Evolutionary conservation across 2,113 vertebrate genomes (phyloP), one percentile per base, ranked within the genome.

Genomic region (Miniopterus natalensis): DNA sequence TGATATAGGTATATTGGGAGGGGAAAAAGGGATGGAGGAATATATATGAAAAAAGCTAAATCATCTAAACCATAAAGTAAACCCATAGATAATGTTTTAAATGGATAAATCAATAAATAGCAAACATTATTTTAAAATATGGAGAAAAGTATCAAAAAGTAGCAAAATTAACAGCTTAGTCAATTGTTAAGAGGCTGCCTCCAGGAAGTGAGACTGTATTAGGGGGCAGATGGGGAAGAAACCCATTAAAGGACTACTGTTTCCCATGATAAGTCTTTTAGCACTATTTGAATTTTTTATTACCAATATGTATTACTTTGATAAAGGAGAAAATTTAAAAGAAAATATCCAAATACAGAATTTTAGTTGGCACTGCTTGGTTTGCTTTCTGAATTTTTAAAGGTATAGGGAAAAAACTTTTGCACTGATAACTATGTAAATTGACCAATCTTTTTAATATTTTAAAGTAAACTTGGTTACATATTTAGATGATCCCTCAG

Each of bases 271-370:
- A 84, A 88, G 18, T 8, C 65, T 88, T 70, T 83, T 63, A 80
- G 29, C 13, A 53, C 42, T 75, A 25, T 63, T 94, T 84, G 53
- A 65, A 88, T 90, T 88, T 57, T 94, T 77, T 89, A 75, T 59
- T 80, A 77, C 13, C 15, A 45, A 65, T 61, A 49, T 20, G 1
- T 20, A 51, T 88, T 47, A 74, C 31, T 92, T 94, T 84, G 59
- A 77, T 71, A 71, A 94, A 85, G 53, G 87, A 92, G 77, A 74
- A 88, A 83, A 79, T 84, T 80, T 57, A 85, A 93, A 77, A 66
- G 21, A 65, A 51, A 74, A 74, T 80, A 68, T 61, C 13, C 13
- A 74, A 75, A 10, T 18, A 59, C 12, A 59, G 13, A 40, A 27
- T 68, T 94, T 93, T 66, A 59, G 27, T 55, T 91, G 65, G 17